A percentile compares a stretch with the other conserved stretches of the same genome.
Evolutionary conservation across 2,888 invertebrate species (phyloP).

Genomic region (Drosophila meridionalis): DNA sequence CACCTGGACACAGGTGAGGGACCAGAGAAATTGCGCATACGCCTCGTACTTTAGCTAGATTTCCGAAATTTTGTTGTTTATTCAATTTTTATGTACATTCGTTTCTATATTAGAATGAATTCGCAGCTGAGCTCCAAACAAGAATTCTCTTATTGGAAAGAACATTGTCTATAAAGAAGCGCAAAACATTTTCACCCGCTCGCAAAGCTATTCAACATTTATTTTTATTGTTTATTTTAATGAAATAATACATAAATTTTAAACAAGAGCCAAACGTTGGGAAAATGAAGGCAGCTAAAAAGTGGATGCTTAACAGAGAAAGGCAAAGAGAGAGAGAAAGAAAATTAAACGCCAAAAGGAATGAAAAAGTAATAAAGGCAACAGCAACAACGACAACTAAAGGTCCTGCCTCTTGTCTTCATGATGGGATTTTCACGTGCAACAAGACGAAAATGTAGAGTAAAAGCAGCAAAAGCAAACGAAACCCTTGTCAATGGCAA

Average conservation of each 20-base stretch:
- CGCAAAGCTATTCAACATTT: slow-evolving; percentile 21
- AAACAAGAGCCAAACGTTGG: slow-evolving; percentile 19
- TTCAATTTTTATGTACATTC: slow-evolving; percentile 37
- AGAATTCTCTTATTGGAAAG: slow-evolving; percentile 19
- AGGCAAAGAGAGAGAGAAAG: neutral
- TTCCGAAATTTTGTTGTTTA: slow-evolving; percentile 43
- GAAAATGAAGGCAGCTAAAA: neutral
- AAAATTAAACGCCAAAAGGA: slow-evolving; percentile 45
- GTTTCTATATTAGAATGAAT: slow-evolving; percentile 53
- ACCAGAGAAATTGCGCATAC: slow-evolving; percentile 56
- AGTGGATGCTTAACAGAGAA: slow-evolving; percentile 7
- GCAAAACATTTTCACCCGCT: slow-evolving; percentile 20
- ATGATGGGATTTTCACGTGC: slow-evolving; percentile 75
- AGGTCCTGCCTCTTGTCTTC: slow-evolving; percentile 48
- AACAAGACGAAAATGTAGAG: slow-evolving; percentile 16
- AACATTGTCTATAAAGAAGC: neutral
- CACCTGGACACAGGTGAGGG: slow-evolving; percentile 9
- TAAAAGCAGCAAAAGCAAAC: slow-evolving; percentile 15
- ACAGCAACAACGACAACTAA: slow-evolving; percentile 29
- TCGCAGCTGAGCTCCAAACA: slow-evolving; percentile 35
- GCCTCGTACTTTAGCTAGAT: slow-evolving; percentile 42
- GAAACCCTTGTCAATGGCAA: slow-evolving; percentile 70
- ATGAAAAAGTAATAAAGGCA: slow-evolving; percentile 61
- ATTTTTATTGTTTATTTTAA: slow-evolving; percentile 12
- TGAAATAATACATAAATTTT: slow-evolving; percentile 36